Evolutionary conservation across 2,888 invertebrate species (phyloP), one percentile per base, ranked within the genome.

Genomic region (Diplolepis rosae): DNA sequence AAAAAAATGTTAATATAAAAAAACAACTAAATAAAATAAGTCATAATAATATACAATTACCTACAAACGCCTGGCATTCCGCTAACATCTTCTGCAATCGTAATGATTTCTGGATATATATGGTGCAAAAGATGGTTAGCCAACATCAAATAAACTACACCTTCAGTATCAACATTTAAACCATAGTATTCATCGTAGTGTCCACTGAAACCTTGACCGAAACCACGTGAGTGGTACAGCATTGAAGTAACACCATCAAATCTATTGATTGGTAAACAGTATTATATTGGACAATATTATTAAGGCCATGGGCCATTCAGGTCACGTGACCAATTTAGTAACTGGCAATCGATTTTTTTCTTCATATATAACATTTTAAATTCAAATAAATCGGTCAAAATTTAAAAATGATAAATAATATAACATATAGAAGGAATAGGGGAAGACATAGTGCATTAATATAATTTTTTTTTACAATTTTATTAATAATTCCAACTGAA

Each of bases 191-290:
- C 98, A 85, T 97, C 95, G 88, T 99, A 99, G 87, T 95, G 93
- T 0, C 99, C 99, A 73, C 94, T 94, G 87, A 97, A 97, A 6
- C 96, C 96, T 86, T 95, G 93, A 75, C 96, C 96, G 83, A 96
- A 93, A 73, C 99, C 99, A 84, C 98, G 95, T 18, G 96, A 96
- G 90, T 99, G 99, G 89, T 99, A 99, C 85, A 99, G 86, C 97
- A 98, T 98, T 0, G 98, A 99, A 0, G 99, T 98, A 0, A 99
- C 98, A 0, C 99, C 99, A 90, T 99, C 99, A 90, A 99, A 99
- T 84, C 95, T 93, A 77, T 9, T 68, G 65, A 52, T 68, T 27
- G 22, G 35, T 1, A n/a, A n/a, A n/a, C n/a, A n/a, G n/a, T n/a
- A n/a, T n/a, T n/a, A n/a, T n/a, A n/a, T n/a, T n/a, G n/a, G n/a